Evolutionary conservation across 2,113 vertebrate genomes (phyloP), one percentile per base, ranked within the genome.

Genomic region (Neoarius graeffei): DNA sequence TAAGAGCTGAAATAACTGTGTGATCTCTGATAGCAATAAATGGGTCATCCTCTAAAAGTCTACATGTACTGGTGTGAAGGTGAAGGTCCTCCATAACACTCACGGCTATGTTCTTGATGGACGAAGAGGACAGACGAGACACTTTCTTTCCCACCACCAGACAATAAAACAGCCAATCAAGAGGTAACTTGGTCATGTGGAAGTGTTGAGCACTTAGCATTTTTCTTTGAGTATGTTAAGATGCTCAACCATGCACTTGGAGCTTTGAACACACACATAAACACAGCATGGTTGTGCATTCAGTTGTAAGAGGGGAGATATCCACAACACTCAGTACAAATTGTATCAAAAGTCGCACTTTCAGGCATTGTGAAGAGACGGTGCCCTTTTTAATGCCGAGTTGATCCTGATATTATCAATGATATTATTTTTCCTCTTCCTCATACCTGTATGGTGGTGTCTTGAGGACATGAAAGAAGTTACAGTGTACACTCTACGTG

Each of bases 141-240:
- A 80, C 62, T 35, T 69, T 81, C 62, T 69, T 56, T 50, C 85
- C 48, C 11, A 62, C 50, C 50, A 52, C 85, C 42, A 69, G 62
- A 20, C 19, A 2, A 71, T 67, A 56, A n/a, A 57, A 50, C 77
- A 27, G 52, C 64, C 85, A 59, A 60, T 81, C 64, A 15, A 81
- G 85, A 30, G 27, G 85, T 64, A 71, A 48, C 77, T 59, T 87
- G 85, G 85, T 87, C 62, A 71, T 87, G 85, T 81, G 85, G 85
- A 87, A 87, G 64, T 59, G 77, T 56, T 57, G 57, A 57, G 73
- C 64, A 81, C 77, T 62, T 87, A 81, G 85, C 64, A 64, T 67
- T 81, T 30, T 81, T 81, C 77, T 62, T 56, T 6, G 52, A 87
- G 85, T 71, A 57, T 81, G 77, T 67, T 81, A 69, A 86, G 85